Evolutionary conservation across 2,797 vertebrate species (phyloP), one percentile per base, ranked within the genome.

Genomic region (Garrulus glandarius): DNA sequence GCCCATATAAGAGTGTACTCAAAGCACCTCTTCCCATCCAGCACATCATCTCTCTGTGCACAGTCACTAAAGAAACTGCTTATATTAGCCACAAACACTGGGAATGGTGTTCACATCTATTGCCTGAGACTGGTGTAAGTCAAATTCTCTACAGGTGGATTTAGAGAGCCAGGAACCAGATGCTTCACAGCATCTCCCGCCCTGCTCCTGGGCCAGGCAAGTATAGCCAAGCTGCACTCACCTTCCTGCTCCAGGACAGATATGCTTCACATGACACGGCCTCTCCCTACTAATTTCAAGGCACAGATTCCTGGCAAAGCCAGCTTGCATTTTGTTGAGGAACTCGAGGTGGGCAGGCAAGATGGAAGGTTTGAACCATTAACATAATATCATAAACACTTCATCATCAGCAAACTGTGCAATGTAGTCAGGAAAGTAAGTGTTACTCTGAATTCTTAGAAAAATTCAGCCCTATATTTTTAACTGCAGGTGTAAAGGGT

Each of bases 191-290:
- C 17, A 47, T 16, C 36, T 74, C 37, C 24, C 15, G 19, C 15
- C 4, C 16, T 30, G 16, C 37, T 59, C 21, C 76, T 11, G 32
- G n/a, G 36, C 67, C 2, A 2, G 29, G 27, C 15, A 74, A 61
- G 37, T n/a, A 44, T 2, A 44, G 46, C 34, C 44, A 43, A 36
- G 36, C 10, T 2, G 2, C 43, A n/a, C 27, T 91, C 27, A 60
- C 19, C 10, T 4, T 76, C n/a, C 50, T 1, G 4, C 36, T 57
- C n/a, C 12, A 27, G 34, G 37, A 59, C 0, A 4, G 43, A 67
- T 1, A 12, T 13, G 43, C 27, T 60, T 43, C 2, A 1, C 9
- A 11, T 0, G 0, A 23, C 4, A 2, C 4, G 36, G 22, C 24
- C 32, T 69, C 61, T 59, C 32, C 41, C 44, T 24, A 3, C 46